Base-by-base conservation (phyloP, 1,140 invertebrate species). In the Galleria mellonella region DNA sequence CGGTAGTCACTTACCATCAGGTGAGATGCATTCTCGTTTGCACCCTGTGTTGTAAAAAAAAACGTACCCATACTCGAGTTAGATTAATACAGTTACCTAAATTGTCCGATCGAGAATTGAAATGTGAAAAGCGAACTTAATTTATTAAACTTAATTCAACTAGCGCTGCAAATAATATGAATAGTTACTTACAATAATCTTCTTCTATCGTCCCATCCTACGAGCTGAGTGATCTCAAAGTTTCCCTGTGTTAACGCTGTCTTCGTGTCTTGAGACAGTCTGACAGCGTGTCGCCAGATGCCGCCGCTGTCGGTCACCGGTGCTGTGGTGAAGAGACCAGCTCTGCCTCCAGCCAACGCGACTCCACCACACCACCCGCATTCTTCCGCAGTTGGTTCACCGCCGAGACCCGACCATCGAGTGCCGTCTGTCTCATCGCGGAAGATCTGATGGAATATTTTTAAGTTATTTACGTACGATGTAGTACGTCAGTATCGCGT, bases 151-250 rank as follows among this genome's bases (percentile, higher is more conserved):
- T n/a, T n/a, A n/a, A n/a, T n/a, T n/a, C n/a, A n/a, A n/a, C n/a
- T n/a, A n/a, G n/a, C n/a, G n/a, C n/a, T n/a, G n/a, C 2, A 23
- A 6, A 6, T 23, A 23, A 23, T 23, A 23, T 23, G 17, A 3
- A 7, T 0, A 78, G 66, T n/a, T 58, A 72, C 89, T 89, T 76
- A 93, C 90, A 93, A 85, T 23, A 88, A 67, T 36, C 89, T 79
- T 50, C 88, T 87, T 11, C 87, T 73, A 56, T 90, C 88, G 55
- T 92, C 89, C 89, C 91, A 93, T 0, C 89, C 90, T 4, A 92
- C 62, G 11, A 93, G 86, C 47, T 89, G 87, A 0, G 89, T 91
- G 13, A 93, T 87, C 62, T 92, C 92, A 56, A 89, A 91, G 39
- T 86, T 86, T 6, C 91, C 92, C 47, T 90, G 88, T 0, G 92